Percentiles rank a stretch among this genome's conserved stretches.
Evolutionary conservation across 2,797 vertebrate genomes (phyloP).

Genomic region (Odontamblyopus rebecca): DNA sequence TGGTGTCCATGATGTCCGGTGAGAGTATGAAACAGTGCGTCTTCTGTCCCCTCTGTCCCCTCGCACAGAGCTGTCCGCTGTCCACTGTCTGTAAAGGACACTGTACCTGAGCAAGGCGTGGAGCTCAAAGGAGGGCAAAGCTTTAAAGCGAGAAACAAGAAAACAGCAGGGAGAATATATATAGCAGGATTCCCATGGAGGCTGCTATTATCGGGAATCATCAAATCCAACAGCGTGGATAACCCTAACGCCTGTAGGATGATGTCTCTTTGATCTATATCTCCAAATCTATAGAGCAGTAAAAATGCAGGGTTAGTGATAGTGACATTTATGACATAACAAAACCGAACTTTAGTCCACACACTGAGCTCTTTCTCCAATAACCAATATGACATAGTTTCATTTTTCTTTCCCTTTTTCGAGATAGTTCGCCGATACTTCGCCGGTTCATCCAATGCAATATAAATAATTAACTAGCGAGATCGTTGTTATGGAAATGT

Average conservation of each 20-base stretch:
- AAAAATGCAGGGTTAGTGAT: neutral
- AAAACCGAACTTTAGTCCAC: neutral
- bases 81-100: conserved; percentile 21
- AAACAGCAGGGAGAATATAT: neutral
- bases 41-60: conserved; percentile 10
- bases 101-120: conserved; percentile 28
- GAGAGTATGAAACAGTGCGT: conserved; percentile 25
- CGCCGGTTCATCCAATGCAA: too few species aligned
- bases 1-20: conserved; percentile 51
- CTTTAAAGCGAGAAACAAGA: conserved; percentile 3
- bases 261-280: neutral
- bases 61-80: conserved; percentile 14
- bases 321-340: neutral
- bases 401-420: too few species aligned
- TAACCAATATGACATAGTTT: neutral
- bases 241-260: conserved; percentile 3
- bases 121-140: conserved; percentile 13
- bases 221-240: conserved; percentile 5
- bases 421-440: too few species aligned
- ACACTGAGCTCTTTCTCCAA: neutral
- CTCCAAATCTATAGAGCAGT: neutral
- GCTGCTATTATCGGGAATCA: conserved; percentile 33
- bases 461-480: too few species aligned
- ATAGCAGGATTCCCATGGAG: neutral
- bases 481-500: too few species aligned